Evolutionary conservation across 2,113 vertebrate species (phyloP).

Genomic region (Istiophorus platypterus): DNA sequence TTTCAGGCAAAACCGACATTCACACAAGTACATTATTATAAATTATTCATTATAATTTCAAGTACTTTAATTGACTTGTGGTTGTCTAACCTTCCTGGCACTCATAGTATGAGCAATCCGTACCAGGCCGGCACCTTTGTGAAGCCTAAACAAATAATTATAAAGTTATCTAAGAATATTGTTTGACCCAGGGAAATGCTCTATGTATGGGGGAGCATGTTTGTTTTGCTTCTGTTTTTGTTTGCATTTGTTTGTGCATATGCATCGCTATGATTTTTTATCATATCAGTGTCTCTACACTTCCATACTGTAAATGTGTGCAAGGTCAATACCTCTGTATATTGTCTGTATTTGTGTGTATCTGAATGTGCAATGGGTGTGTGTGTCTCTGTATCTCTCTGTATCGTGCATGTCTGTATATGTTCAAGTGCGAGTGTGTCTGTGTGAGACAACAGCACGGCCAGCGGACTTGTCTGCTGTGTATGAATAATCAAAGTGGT

Average conservation of each 20-base stretch:
- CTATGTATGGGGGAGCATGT: neutral
- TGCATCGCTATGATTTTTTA: slow-evolving; percentile 22
- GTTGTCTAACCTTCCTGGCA: slow-evolving; percentile 46
- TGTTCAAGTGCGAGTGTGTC: slow-evolving; percentile 40
- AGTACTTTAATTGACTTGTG: slow-evolving; percentile 48
- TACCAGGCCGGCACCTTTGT: neutral
- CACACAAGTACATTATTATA: slow-evolving; percentile 47
- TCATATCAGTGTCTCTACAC: slow-evolving; percentile 13
- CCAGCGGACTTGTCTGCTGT: slow-evolving; percentile 81
- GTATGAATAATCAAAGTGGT: slow-evolving; percentile 87
- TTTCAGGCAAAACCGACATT: slow-evolving; percentile 29
- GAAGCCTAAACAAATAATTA: slow-evolving; percentile 50
- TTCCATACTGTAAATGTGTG: slow-evolving; percentile 26
- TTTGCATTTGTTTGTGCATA: slow-evolving; percentile 35
- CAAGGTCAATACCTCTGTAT: slow-evolving; percentile 18
- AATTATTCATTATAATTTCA: slow-evolving; percentile 48
- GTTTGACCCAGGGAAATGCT: slow-evolving; percentile 20
- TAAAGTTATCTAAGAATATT: slow-evolving; percentile 36
- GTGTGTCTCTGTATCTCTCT: neutral
- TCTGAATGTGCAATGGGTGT: slow-evolving; percentile 16
- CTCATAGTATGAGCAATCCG: slow-evolving; percentile 2
- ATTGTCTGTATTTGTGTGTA: slow-evolving; percentile 35
- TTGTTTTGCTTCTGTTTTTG: slow-evolving; percentile 15
- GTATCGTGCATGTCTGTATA: slow-evolving; percentile 26
- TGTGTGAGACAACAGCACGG: slow-evolving; percentile 66